These are phyloP conservation scores for Cephus cinctus DNA, from an alignment of 1,140 invertebrate species.

Conservation along the genomic window DNA sequence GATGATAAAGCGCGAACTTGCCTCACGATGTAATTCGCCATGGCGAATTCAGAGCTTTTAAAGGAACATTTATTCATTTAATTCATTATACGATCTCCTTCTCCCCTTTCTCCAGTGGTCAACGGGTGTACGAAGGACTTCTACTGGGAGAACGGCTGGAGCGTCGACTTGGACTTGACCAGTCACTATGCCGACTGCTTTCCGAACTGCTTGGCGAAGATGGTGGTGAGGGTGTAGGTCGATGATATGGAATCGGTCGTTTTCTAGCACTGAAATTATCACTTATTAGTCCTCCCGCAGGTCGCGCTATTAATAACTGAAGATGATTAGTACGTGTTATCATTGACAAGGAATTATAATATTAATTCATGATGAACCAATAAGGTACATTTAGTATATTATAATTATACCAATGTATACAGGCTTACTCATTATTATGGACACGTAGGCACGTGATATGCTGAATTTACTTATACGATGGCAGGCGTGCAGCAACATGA, in stretches of 20 bases:
- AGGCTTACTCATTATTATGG: too few species aligned
- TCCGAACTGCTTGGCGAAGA: slow-evolving; percentile 68
- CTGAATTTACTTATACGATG: too few species aligned
- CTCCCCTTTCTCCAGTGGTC: too few species aligned
- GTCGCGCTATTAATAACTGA: too few species aligned
- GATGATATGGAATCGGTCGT: slow-evolving; percentile 84
- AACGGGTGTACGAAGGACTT: slow-evolving; percentile 45
- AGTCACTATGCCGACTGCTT: slow-evolving; percentile 58
- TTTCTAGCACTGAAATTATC: slow-evolving; percentile 77
- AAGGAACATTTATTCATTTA: background rate
- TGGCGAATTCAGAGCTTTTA: background rate
- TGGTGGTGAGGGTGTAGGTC: slow-evolving; percentile 74
- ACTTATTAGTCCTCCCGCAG: slow-evolving; percentile 14
- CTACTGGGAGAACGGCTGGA: slow-evolving; percentile 50
- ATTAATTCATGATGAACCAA: too few species aligned
- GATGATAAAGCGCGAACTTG: background rate
- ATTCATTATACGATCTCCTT: background rate
- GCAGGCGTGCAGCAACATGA: background rate
- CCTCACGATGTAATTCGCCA: background rate
- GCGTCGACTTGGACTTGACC: slow-evolving; percentile 52
- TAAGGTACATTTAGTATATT: too few species aligned
- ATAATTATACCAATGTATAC: background rate
- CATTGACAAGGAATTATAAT: too few species aligned
- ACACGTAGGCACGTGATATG: too few species aligned
- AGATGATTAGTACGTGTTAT: too few species aligned